Evolutionary conservation across 1,140 invertebrate genomes (phyloP).

Genomic region (Musca domestica): DNA sequence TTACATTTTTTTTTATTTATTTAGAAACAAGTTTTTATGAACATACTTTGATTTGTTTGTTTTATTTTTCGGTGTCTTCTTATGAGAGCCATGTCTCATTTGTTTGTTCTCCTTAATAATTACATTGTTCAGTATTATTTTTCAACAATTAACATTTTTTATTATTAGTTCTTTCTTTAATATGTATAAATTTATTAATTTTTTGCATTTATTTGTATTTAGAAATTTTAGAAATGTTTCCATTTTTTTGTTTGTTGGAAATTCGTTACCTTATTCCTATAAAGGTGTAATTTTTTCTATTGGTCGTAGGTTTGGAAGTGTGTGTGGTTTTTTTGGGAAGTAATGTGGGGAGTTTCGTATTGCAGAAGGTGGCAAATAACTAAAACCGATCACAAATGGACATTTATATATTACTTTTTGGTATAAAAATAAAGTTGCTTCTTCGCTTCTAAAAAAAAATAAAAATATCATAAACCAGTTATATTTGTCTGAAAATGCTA

Average conservation of each 20-base stretch:
- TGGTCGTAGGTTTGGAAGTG: background rate
- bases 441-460: too few relatives aligned
- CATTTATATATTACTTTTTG: too few relatives aligned
- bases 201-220: background rate
- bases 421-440: too few relatives aligned
- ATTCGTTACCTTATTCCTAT: background rate
- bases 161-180: background rate
- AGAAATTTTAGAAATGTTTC: background rate
- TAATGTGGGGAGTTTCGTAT: too few relatives aligned
- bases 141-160: conserved; percentile 25
- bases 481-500: too few relatives aligned
- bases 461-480: too few relatives aligned
- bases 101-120: background rate
- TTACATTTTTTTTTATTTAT: too few relatives aligned
- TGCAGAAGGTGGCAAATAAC: too few relatives aligned
- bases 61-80: too few relatives aligned
- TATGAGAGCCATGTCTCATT: background rate
- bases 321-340: background rate
- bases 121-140: conserved; percentile 6
- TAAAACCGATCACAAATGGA: too few relatives aligned
- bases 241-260: background rate
- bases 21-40: too few relatives aligned
- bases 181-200: background rate
- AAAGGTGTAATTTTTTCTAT: background rate
- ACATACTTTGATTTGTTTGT: too few relatives aligned